phyloP scores from a whole-genome alignment of 1,140 invertebrate genomes.

The Steinernema khuongi region DNA sequence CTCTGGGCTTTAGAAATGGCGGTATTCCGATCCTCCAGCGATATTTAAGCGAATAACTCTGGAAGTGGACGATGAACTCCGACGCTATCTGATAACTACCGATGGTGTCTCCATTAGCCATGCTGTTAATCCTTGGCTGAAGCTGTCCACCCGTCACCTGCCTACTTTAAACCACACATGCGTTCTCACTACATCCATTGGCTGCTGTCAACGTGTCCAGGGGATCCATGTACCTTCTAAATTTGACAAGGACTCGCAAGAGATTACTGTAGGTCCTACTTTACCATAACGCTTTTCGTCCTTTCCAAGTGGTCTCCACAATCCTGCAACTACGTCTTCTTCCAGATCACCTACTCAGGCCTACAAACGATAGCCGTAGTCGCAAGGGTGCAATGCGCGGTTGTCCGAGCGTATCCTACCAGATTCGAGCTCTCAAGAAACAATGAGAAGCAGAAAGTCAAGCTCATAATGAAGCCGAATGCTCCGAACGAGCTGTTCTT shows the following conservation, averaged over 20 bases:
- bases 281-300: too few relatives aligned
- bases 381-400: not conserved
- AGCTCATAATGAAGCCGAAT: not conserved
- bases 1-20: not conserved
- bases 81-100: not conserved
- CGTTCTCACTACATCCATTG: not conserved
- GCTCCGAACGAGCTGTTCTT: not conserved
- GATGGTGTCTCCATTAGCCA: not conserved
- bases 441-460: not conserved
- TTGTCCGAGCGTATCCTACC: not conserved
- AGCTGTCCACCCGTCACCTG: not conserved
- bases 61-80: not conserved
- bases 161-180: not conserved
- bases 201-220: not conserved
- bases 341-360: not conserved
- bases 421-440: not conserved
- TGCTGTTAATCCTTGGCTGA: not conserved
- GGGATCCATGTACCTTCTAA: not conserved
- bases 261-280: not conserved
- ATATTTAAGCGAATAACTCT: not conserved
- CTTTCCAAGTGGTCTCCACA: not conserved
- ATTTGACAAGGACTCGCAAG: not conserved
- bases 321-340: not conserved
- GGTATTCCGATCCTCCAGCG: not conserved
- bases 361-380: not conserved